Conservation (phyloP, 2,113 vertebrate species). For the Willisornis vidua region DNA sequence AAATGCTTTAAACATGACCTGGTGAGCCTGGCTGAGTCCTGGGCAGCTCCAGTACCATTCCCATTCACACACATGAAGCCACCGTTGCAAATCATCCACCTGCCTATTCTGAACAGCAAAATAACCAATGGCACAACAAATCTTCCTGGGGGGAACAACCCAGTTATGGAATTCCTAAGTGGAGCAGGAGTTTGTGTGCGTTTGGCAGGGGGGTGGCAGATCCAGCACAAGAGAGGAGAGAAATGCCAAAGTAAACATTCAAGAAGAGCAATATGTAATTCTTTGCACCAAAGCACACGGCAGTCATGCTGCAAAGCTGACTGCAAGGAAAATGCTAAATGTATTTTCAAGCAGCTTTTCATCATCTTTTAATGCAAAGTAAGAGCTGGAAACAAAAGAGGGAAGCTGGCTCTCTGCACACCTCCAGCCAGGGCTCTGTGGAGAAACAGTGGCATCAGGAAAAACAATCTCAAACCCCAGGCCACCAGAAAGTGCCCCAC, state of each 20-base stretch:
- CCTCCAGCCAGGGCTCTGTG: neutral
- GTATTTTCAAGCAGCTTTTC: constrained; percentile 33
- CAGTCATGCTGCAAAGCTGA: constrained; percentile 4
- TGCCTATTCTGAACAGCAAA: neutral
- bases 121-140: neutral
- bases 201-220: neutral
- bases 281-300: constrained; percentile 41
- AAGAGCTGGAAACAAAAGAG: constrained; percentile 30
- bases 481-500: neutral
- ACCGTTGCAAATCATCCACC: neutral
- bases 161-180: neutral
- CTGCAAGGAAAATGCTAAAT: constrained; percentile 15
- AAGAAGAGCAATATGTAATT: constrained; percentile 1
- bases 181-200: neutral
- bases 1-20: neutral
- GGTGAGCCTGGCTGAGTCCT: neutral
- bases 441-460: neutral
- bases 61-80: neutral
- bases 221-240: neutral
- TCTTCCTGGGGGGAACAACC: neutral
- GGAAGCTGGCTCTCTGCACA: neutral
- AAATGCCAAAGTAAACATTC: constrained; percentile 17
- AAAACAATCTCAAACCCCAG: neutral
- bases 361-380: neutral
- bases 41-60: neutral